Evolutionary conservation across 2,888 invertebrate genomes (phyloP).

Genomic region (Dynastes tityus): DNA sequence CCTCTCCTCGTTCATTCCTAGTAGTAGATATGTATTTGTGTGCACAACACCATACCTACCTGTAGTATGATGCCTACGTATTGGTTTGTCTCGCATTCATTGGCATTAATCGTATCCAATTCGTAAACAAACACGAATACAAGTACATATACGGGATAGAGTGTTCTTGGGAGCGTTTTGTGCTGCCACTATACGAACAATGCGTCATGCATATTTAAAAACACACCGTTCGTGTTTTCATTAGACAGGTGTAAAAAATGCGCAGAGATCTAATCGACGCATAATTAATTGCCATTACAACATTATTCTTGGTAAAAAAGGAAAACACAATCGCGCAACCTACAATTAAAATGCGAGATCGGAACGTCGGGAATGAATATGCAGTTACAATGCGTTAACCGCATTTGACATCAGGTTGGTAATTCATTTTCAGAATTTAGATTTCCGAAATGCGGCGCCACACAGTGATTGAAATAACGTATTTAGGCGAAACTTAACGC

Average conservation of each 20-base stretch:
- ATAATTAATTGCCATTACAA: constrained; percentile 44
- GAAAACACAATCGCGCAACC: constrained; percentile 38
- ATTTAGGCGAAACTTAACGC: too few relatives aligned
- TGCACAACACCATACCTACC: background rate
- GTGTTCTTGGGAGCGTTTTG: constrained; percentile 6
- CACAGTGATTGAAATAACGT: too few relatives aligned
- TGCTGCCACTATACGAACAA: background rate
- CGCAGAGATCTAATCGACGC: constrained; percentile 34
- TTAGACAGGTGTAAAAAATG: constrained; percentile 29
- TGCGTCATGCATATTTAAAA: constrained; percentile 15
- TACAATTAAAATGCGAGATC: constrained; percentile 26
- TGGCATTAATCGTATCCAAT: constrained; percentile 8
- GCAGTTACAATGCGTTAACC: background rate
- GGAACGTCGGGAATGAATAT: constrained; percentile 23
- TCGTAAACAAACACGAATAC: constrained; percentile 11
- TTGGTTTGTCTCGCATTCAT: background rate
- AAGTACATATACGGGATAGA: background rate
- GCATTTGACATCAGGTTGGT: background rate
- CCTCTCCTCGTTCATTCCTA: background rate
- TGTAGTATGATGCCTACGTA: background rate
- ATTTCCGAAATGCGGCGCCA: too few relatives aligned
- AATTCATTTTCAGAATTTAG: too few relatives aligned
- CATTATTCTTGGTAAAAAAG: constrained; percentile 31
- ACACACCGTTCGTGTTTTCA: constrained; percentile 4
- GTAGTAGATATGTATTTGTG: background rate